phyloP scores from a whole-genome alignment of 2,113 vertebrate species.

The Actenoides hombroni region DNA sequence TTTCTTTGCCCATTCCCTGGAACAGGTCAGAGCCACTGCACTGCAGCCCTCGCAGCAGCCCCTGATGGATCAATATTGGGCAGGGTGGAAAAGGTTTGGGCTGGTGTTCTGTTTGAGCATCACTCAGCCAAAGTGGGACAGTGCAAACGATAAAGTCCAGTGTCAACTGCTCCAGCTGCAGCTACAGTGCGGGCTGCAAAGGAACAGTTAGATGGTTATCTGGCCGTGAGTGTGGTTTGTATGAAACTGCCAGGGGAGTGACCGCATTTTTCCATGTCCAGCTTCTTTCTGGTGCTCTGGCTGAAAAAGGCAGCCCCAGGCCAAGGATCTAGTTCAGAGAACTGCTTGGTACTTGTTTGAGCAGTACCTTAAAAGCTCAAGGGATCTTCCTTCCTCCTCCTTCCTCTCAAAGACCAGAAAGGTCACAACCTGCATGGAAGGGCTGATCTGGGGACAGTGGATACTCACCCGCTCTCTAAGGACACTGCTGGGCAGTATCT shows the following conservation, averaged over 20 bases:
- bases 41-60: neutral
- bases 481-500: neutral
- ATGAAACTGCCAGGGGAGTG: neutral
- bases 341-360: neutral
- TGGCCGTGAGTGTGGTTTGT: neutral
- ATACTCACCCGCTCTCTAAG: neutral
- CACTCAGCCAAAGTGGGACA: neutral
- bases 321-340: neutral
- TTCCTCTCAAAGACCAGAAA: neutral
- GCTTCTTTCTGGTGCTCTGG: neutral
- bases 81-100: neutral
- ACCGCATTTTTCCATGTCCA: neutral
- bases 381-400: neutral
- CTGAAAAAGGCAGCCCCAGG: neutral
- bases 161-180: neutral
- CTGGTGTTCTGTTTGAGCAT: neutral
- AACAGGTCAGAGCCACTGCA: neutral
- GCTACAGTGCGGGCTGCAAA: neutral
- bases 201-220: neutral
- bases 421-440: neutral
- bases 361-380: neutral
- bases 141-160: neutral
- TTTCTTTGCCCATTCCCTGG: neutral
- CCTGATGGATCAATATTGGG: neutral
- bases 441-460: neutral